A percentile compares a stretch with the other conserved stretches of the same genome.
phyloP scores from a whole-genome alignment of 2,113 vertebrate species.

The Nanorana parkeri region DNA sequence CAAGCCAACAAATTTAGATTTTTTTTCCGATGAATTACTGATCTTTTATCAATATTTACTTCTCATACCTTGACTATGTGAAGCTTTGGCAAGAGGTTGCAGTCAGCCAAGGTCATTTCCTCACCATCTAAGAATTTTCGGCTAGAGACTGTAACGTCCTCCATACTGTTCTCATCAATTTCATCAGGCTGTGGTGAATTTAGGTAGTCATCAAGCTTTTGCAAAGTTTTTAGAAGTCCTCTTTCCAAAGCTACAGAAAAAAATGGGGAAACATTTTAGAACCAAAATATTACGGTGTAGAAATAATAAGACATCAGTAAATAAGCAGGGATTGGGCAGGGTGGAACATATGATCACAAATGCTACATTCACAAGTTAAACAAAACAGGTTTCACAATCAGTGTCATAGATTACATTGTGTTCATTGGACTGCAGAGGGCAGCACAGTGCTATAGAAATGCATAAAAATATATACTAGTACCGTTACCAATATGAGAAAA shows the following conservation, averaged over 20 bases:
- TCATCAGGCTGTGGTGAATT: slow-evolving; percentile 91
- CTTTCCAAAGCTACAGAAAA: slow-evolving; percentile 82
- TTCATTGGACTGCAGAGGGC: slow-evolving; percentile 62
- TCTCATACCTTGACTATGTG: slow-evolving; percentile 92
- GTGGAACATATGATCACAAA: background rate
- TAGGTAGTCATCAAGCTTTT: slow-evolving; percentile 96
- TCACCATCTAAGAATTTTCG: slow-evolving; percentile 94
- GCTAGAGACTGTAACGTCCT: slow-evolving; percentile 83
- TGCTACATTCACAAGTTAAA: background rate
- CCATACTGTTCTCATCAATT: slow-evolving; percentile 96
- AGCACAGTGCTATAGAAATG: slow-evolving; percentile 44
- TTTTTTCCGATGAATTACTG: too few relatives aligned
- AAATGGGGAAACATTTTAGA: background rate
- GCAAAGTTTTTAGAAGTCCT: slow-evolving; percentile 91
- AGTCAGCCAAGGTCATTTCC: slow-evolving; percentile 95
- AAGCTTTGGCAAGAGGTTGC: slow-evolving; percentile 95
- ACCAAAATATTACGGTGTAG: background rate
- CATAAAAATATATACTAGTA: background rate
- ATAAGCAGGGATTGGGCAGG: background rate
- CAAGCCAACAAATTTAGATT: background rate
- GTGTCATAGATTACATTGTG: background rate
- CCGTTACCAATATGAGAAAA: too few relatives aligned
- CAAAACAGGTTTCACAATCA: background rate
- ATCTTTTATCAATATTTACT: background rate
- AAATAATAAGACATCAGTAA: background rate